Base-by-base conservation (phyloP, 2,113 vertebrate species). In the Albula glossodonta region DNA sequence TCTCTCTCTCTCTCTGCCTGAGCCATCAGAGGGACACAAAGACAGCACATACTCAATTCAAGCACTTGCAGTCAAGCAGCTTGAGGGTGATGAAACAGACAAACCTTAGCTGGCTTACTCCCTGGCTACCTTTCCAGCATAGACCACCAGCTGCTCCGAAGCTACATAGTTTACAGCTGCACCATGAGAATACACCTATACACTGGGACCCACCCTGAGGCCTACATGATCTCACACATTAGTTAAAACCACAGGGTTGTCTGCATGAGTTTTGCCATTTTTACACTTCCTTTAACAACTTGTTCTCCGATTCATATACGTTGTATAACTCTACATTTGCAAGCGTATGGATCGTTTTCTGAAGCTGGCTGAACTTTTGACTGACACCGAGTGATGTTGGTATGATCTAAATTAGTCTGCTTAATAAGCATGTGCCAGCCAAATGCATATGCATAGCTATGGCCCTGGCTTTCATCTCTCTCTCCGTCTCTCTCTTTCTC, bases 391-490 rank as follows among this genome's bases (percentile, higher is more conserved):
- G 5, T 41, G 8, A n/a, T 49, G 50, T 70, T 57, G 50, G 78
- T 74, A 53, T 74, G n/a, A 80, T 22, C 7, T 50, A 83, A 82
- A 41, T n/a, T 56, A 48, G 66, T 41, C 74, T 22, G 12, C 41
- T 79, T 79, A 79, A 79, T 17, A 50, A 79, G 6, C 17, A 22
- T 22, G 5, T 15, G 7, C 49, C 51, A 78, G 7, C 19, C 22
- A 15, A n/a, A 78, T 41, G 31, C 31, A 50, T 25, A 50, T 82
- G 50, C 53, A 19, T 74, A 63, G 81, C 22, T 51, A 81, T 86
- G 25, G 5, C 11, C 86, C 77, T 63, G 50, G 74, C 4, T 78
- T 78, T 12, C 50, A 74, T 63, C 84, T 83, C 78, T 60, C 51
- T 51, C 83, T 82, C 48, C 8, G 51, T 19, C 41, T 25, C 6